Conservation (phyloP, 2,888 invertebrate species). For the Cosmorhoe ocellata region DNA sequence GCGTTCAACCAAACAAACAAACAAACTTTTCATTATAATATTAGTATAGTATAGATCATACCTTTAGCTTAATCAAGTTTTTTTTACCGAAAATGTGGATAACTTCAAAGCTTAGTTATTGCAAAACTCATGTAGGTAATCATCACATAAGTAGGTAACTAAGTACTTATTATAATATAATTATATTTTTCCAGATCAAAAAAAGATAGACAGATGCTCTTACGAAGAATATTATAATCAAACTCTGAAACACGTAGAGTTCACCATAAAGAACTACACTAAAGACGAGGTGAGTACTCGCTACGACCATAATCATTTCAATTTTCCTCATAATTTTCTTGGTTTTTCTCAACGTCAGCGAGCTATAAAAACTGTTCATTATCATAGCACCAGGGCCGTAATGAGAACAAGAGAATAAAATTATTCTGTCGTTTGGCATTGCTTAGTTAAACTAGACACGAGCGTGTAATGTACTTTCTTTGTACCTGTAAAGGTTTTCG, state of each 20-base stretch:
- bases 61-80: too few species aligned
- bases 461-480: too few species aligned
- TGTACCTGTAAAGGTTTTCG: too few species aligned
- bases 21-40: too few species aligned
- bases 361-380: constrained; percentile 13
- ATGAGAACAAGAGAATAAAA: background rate
- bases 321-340: constrained; percentile 30
- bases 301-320: constrained; percentile 16
- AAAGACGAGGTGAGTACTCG: constrained; percentile 70
- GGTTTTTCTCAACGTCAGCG: constrained; percentile 24
- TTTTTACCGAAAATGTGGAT: too few species aligned
- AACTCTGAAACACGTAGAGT: constrained; percentile 85
- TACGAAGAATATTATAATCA: constrained; percentile 89
- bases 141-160: too few species aligned
- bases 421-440: background rate
- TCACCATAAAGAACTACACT: constrained; percentile 70
- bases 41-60: too few species aligned
- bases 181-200: constrained; percentile 54
- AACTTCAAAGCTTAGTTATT: too few species aligned
- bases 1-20: too few species aligned
- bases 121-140: too few species aligned
- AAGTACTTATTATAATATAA: too few species aligned
- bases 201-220: constrained; percentile 85
- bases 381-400: constrained; percentile 5
- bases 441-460: background rate